These are phyloP conservation scores for Amblyjoppa proteus DNA, from an alignment of 2,888 invertebrate species.

Conservation along the genomic window DNA sequence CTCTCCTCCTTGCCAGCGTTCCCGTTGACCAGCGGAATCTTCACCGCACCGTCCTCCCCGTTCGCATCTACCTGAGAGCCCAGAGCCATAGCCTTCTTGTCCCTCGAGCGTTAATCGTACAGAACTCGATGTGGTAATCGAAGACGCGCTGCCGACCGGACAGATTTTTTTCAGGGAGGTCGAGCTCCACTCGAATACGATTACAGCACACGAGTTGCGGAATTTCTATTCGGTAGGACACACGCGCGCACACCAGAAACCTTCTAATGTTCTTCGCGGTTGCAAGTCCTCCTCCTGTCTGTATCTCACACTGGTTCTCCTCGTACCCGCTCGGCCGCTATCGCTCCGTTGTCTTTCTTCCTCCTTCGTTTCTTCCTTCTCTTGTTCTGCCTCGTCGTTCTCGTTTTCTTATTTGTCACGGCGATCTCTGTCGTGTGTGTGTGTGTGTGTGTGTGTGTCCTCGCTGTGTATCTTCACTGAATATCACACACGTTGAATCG, in stretches of 20 bases:
- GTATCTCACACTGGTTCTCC: conserved; percentile 25
- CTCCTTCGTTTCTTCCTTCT: conserved; percentile 53
- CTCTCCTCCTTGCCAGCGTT: conserved; percentile 64
- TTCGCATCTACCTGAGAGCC: conserved; percentile 83
- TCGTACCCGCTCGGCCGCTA: conserved; percentile 12
- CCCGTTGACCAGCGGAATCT: conserved; percentile 80
- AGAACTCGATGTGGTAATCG: background rate
- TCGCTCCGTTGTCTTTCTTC: conserved; percentile 23
- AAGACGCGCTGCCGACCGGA: background rate
- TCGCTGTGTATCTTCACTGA: background rate
- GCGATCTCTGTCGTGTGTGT: background rate
- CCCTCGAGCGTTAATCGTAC: conserved; percentile 24
- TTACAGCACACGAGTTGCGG: conserved; percentile 54
- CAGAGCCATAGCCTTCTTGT: conserved; percentile 81
- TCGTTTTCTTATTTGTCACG: background rate
- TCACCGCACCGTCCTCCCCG: conserved; percentile 81
- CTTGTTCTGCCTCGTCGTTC: conserved; percentile 33
- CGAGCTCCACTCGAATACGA: background rate
- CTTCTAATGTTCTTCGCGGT: conserved; percentile 46
- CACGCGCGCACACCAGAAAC: conserved; percentile 25
- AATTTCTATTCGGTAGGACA: conserved; percentile 49
- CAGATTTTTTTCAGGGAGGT: conserved; percentile 32
- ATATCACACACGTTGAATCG: background rate
- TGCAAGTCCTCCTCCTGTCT: conserved; percentile 37
- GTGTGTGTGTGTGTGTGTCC: background rate